phyloP scores from a whole-genome alignment of 2,113 vertebrate species.

The Sinocyclocheilus grahami region DNA sequence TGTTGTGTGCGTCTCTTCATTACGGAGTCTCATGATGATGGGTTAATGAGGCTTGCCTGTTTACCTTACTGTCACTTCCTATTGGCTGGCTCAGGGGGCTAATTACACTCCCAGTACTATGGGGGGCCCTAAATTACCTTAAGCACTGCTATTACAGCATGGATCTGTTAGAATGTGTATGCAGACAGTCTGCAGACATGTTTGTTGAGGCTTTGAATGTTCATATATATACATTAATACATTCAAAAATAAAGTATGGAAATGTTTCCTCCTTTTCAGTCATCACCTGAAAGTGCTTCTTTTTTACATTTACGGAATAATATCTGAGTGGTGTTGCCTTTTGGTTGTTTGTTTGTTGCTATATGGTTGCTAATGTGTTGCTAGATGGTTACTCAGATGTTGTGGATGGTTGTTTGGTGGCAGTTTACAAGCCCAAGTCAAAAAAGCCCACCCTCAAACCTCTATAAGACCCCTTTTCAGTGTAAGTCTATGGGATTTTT shows the following conservation, averaged over 20 bases:
- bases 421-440: neutral
- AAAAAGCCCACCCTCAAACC: neutral
- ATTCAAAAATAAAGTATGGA: neutral
- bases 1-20: conserved; percentile 22
- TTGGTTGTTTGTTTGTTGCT: neutral
- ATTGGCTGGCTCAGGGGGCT: conserved; percentile 40
- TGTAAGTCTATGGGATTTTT: neutral
- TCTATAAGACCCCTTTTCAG: neutral
- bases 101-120: conserved; percentile 38
- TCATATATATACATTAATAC: neutral
- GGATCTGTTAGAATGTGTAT: neutral
- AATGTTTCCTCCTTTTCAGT: neutral
- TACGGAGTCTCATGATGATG: conserved; percentile 40
- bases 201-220: neutral
- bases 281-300: neutral
- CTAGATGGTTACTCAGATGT: neutral
- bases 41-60: conserved; percentile 50
- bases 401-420: neutral
- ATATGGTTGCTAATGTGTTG: neutral
- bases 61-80: conserved; percentile 47
- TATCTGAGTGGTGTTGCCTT: neutral
- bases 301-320: neutral
- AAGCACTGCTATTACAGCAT: neutral
- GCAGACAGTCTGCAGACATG: neutral
- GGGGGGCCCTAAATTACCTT: conserved; percentile 10